Evolutionary conservation across 2,113 vertebrate species (phyloP).

Genomic region (Eolophus roseicapilla): DNA sequence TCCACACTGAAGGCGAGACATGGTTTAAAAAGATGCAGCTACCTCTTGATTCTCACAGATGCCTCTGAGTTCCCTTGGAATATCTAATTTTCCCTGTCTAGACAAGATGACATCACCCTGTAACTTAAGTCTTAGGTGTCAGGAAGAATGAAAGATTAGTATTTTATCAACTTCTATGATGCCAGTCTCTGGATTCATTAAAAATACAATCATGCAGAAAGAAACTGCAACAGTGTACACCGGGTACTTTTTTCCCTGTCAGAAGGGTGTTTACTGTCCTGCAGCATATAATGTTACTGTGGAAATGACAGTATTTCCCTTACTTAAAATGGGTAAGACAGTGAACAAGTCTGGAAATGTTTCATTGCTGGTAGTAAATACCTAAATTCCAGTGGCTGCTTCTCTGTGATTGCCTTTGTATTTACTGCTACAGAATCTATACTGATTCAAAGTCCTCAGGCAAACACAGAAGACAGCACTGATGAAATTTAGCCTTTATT

Average conservation of each 20-base stretch:
- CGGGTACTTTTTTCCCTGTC: background rate
- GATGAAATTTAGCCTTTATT: background rate
- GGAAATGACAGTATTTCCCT: background rate
- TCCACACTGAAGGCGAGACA: background rate
- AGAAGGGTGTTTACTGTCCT: background rate
- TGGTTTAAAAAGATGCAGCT: background rate
- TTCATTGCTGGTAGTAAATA: background rate
- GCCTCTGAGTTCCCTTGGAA: background rate
- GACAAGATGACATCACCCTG: background rate
- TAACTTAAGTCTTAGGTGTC: background rate
- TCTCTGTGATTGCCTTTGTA: background rate
- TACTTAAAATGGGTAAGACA: background rate
- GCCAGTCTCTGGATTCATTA: background rate
- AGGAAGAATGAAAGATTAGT: background rate
- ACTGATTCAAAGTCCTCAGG: background rate
- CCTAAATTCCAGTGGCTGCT: background rate
- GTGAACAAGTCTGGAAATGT: background rate
- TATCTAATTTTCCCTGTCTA: background rate
- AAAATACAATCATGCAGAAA: background rate
- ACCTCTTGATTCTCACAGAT: background rate
- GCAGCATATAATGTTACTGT: background rate
- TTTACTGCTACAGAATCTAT: background rate
- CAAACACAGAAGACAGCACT: background rate
- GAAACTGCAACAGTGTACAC: background rate
- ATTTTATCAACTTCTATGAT: background rate